Evolutionary conservation across 2,113 vertebrate genomes (phyloP), one percentile per base, ranked within the genome.

Genomic region (Sylvietta virens): DNA sequence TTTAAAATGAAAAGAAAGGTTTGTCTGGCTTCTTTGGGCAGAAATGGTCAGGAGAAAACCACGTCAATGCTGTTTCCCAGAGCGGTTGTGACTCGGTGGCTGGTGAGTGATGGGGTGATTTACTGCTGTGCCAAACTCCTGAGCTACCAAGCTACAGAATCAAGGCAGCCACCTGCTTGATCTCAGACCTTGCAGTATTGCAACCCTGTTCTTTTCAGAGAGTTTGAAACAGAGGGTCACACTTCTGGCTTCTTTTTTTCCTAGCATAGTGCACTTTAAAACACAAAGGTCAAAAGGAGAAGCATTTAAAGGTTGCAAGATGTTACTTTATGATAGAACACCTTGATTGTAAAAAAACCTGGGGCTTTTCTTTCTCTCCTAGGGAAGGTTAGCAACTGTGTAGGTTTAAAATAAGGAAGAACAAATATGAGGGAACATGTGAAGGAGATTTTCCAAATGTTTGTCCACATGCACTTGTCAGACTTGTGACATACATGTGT

Each of bases 1-100:
- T 83, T 62, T 65, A 42, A 82, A 61, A 50, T 60, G 31, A 53
- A 61, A 94, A 45, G 33, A 44, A 90, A 47, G 12, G 3, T 54
- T 91, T 33, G 3, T 71, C 26, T 83, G 54, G 30, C 42, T 92
- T 88, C n/a, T 91, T 22, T 74, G 39, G 53, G 47, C 39, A 84
- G 47, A 71, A 93, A 37, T 33, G 6, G 2, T 57, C 27, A n/a
- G 54, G 58, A 77, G 56, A 54, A 95, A 88, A 56, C 35, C 24
- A 4, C 5, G 1, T 64, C 21, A 28, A 0, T 1, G 0, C 64
- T 51, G 26, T 61, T 79, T 53, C 37, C 44, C 57, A 44, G 10
- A 18, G 27, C 44, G 65, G 17, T 5, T 67, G 57, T 50, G 65
- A 6, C 39, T 28, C 5, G 3, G 61, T 81, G 54, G 26, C 62